These are phyloP conservation scores for Cyanistes caeruleus DNA, from an alignment of 2,113 vertebrate species.

Conservation along the genomic window DNA sequence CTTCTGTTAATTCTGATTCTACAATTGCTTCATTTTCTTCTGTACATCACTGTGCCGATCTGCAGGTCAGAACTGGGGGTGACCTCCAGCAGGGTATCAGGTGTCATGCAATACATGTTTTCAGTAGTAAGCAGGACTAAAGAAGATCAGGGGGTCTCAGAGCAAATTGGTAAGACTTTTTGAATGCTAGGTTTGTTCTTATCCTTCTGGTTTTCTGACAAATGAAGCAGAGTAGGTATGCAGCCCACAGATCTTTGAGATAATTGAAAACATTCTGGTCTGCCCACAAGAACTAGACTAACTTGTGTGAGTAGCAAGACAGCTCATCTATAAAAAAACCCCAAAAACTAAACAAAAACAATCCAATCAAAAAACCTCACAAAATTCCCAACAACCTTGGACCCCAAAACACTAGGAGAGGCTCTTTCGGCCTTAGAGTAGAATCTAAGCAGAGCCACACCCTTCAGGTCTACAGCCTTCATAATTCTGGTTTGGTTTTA, in stretches of 20 bases:
- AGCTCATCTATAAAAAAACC: background rate
- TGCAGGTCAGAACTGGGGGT: background rate
- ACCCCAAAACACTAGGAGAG: background rate
- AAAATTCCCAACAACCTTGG: background rate
- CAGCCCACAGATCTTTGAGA: background rate
- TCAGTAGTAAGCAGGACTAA: background rate
- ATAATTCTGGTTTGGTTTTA: conserved; percentile 27
- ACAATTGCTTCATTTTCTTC: background rate
- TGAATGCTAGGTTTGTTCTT: background rate
- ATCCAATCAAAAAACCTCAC: background rate
- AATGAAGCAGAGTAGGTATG: background rate
- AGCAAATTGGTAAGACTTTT: background rate
- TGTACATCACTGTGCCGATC: background rate
- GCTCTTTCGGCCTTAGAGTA: background rate
- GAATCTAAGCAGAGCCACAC: background rate
- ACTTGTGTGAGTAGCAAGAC: background rate
- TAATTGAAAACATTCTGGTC: conserved; percentile 1
- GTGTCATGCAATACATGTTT: background rate
- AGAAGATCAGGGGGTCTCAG: background rate
- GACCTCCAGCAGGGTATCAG: background rate
- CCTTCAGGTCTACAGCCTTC: conserved; percentile 11
- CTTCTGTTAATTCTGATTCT: background rate
- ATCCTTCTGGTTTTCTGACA: conserved; percentile 9
- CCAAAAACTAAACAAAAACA: background rate
- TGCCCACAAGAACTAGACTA: background rate